Evolutionary conservation across 2,888 invertebrate species (phyloP).

Genomic region (Zaprionus lineosus): DNA sequence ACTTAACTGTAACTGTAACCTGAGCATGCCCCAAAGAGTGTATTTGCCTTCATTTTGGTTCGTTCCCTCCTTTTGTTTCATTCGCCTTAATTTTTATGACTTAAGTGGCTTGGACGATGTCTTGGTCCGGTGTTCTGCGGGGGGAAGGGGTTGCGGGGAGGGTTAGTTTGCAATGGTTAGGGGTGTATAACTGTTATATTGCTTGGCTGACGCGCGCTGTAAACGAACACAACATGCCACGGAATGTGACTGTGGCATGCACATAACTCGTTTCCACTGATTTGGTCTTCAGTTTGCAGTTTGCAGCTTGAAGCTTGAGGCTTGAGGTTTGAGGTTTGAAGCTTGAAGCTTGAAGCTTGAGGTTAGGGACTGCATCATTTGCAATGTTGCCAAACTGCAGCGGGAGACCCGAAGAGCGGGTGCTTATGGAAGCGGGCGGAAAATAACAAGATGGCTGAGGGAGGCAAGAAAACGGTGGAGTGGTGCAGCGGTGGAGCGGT

Average conservation of each 20-base stretch:
- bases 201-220: constrained; percentile 67
- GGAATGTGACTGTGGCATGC: constrained; percentile 70
- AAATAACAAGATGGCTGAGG: background rate
- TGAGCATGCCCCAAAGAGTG: constrained; percentile 32
- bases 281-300: constrained; percentile 41
- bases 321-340: constrained; percentile 14
- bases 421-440: too few relatives aligned
- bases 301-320: constrained; percentile 11
- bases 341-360: constrained; percentile 16
- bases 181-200: constrained; percentile 66
- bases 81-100: constrained; percentile 68
- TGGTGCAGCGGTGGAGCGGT: too few relatives aligned
- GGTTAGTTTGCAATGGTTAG: constrained; percentile 1
- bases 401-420: too few relatives aligned
- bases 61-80: constrained; percentile 10
- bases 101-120: constrained; percentile 56
- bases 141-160: constrained; percentile 1
- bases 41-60: constrained; percentile 7
- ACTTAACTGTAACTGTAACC: constrained; percentile 4
- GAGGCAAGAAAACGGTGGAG: too few relatives aligned
- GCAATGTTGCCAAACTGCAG: constrained; percentile 73
- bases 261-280: constrained; percentile 58
- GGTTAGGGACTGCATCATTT: constrained; percentile 28
- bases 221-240: constrained; percentile 70
- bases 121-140: background rate